These are phyloP conservation scores for Coenobita brevimanus DNA, from an alignment of 1,140 invertebrate species.

Conservation along the genomic window DNA sequence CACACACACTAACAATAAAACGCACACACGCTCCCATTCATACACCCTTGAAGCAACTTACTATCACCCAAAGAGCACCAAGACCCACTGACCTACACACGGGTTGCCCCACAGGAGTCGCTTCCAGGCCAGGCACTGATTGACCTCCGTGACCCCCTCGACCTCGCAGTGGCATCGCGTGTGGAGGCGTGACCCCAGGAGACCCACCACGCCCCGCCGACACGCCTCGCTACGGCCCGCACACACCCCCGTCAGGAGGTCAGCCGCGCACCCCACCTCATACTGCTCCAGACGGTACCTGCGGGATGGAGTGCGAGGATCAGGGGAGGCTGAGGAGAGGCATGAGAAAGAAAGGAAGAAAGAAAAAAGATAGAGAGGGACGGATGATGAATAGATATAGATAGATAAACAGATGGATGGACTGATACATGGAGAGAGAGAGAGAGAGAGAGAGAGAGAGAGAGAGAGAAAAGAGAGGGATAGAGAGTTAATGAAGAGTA, in stretches of 20 bases:
- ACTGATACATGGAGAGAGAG: no score
- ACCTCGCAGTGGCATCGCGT: constrained; percentile 21
- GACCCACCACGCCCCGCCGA: constrained; percentile 1
- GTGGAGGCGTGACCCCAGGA: constrained; percentile 30
- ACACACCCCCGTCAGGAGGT: constrained; percentile 32
- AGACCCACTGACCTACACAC: constrained; percentile 22
- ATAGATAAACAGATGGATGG: not conserved
- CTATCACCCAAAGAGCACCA: not conserved
- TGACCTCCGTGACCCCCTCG: constrained; percentile 10
- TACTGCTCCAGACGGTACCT: constrained; percentile 45
- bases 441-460: no score
- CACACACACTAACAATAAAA: not conserved
- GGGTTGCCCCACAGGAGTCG: constrained; percentile 39
- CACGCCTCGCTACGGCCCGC: not conserved
- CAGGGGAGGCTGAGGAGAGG: not conserved
- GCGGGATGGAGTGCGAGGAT: not conserved
- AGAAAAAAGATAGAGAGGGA: not conserved
- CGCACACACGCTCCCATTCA: not conserved
- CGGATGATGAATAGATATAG: not conserved
- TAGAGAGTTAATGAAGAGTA: no score
- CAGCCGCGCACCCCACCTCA: constrained; percentile 36
- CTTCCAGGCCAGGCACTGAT: constrained; percentile 31
- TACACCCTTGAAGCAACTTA: not conserved
- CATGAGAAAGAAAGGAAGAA: not conserved
- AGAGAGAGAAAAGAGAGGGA: no score